Evolutionary conservation across 1,140 invertebrate genomes (phyloP), one percentile per base, ranked within the genome.

Genomic region (Drosophila burlai): DNA sequence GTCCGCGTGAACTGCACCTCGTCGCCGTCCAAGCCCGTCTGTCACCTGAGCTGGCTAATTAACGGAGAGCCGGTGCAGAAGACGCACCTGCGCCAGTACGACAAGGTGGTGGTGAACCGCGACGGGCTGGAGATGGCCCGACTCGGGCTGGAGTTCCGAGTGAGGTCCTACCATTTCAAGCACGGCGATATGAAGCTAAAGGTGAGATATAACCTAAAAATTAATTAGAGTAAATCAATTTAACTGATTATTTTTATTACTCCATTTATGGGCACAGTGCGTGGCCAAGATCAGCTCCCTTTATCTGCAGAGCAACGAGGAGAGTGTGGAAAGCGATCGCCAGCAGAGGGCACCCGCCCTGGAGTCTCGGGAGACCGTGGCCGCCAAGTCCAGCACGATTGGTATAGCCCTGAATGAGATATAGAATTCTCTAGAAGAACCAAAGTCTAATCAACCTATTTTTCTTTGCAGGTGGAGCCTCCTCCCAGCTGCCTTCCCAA

Each of bases 1-100:
- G 96, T 98, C 15, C 94, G 95, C 24, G 95, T 98, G 16, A 97
- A 97, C 92, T 98, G 97, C 93, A 97, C 97, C 15, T 97, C 97
- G 15, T 95, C 96, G 15, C 94, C 95, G 75, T 98, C 97, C 13
- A 96, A 97, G 83, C 97, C 97, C 1, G 96, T 97, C 0, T 97
- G 97, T 13, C 95, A 96, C 71, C 94, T 98, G 34, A 95, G 95
- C 43, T 98, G 97, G 97, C 97, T 96, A 92, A 97, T 98, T 87
- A 98, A 98, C 86, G 97, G 96, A 40, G 96, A 97, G 81, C 95
- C 95, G 81, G 97, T 97, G 83, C 95, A 94, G 76, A 58, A 93
- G 1, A 71, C 87, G 4, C 93, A 94, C 26, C 79, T 94, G 4
- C 84, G 72, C 29, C 83, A 81, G 46, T 93, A 72, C 40, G 91